phyloP scores from a whole-genome alignment of 1,140 invertebrate species.

The Drosophila quadrilineata region DNA sequence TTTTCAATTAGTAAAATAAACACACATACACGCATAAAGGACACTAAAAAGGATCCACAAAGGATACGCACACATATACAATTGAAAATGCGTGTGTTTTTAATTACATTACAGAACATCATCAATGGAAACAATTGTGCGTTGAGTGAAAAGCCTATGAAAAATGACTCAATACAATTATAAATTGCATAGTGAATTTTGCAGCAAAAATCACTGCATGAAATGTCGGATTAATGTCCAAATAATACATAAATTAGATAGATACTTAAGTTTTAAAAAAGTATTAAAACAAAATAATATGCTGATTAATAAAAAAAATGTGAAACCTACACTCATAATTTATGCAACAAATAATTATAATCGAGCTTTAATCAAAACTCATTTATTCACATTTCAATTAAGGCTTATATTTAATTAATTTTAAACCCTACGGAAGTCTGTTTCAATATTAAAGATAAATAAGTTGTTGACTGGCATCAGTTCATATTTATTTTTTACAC shows the following conservation, averaged over 20 bases:
- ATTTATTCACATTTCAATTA: constrained; percentile 16
- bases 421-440: neutral
- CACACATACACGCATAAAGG: constrained; percentile 15
- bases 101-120: constrained; percentile 29
- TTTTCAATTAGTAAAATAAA: constrained; percentile 59
- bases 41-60: constrained; percentile 7
- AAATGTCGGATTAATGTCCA: too few species aligned
- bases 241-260: too few species aligned
- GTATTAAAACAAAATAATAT: too few species aligned
- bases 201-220: neutral
- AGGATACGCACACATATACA: constrained; percentile 1
- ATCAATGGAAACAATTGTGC: constrained; percentile 14
- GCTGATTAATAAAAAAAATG: too few species aligned
- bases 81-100: constrained; percentile 18
- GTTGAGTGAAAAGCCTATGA: neutral
- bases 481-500: neutral
- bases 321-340: too few species aligned
- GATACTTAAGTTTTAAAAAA: too few species aligned
- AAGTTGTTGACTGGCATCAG: neutral
- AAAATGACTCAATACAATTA: neutral
- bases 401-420: constrained; percentile 31
- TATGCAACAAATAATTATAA: constrained; percentile 6
- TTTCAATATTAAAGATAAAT: neutral
- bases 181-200: too few species aligned
- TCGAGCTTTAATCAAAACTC: constrained; percentile 3